Evolutionary conservation across 2,888 invertebrate species (phyloP).

Genomic region (Scaptomyza flava): DNA sequence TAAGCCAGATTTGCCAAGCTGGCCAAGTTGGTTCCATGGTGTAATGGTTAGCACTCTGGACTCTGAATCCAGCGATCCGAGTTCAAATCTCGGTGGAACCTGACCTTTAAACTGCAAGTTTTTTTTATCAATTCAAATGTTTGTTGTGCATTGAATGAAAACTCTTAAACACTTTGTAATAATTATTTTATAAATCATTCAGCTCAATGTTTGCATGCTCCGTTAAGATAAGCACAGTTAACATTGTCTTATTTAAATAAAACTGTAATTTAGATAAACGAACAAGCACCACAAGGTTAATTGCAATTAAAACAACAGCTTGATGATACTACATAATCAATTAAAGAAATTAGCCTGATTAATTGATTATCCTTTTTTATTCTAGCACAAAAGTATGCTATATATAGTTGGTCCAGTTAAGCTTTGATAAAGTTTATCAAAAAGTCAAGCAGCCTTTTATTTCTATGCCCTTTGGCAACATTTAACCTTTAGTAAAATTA

Average conservation of each 20-base stretch:
- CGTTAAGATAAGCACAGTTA: constrained; percentile 24
- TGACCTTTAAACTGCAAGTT: constrained; percentile 30
- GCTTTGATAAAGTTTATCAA: not conserved
- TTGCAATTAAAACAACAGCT: not conserved
- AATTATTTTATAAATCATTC: constrained; percentile 24
- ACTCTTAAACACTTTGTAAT: not conserved
- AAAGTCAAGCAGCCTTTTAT: too few species aligned
- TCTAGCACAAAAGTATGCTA: constrained; percentile 5
- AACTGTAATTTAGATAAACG: not conserved
- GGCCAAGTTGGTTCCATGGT: constrained; percentile 82
- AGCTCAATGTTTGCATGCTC: constrained; percentile 13
- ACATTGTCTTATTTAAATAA: constrained; percentile 12
- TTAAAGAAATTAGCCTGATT: not conserved
- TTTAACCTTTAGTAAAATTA: too few species aligned
- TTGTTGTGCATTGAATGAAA: not conserved
- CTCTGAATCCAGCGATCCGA: constrained; percentile 85
- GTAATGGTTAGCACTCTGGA: constrained; percentile 84
- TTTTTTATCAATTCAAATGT: not conserved
- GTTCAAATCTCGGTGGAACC: constrained; percentile 85
- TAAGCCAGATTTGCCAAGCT: constrained; percentile 37
- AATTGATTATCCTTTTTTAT: not conserved
- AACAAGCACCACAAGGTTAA: not conserved
- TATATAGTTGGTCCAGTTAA: not conserved
- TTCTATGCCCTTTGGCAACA: not conserved
- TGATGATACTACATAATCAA: not conserved